Evolutionary conservation across 2,888 invertebrate genomes (phyloP), one percentile per base, ranked within the genome.

Genomic region (Leptinotarsa rubiginosa): DNA sequence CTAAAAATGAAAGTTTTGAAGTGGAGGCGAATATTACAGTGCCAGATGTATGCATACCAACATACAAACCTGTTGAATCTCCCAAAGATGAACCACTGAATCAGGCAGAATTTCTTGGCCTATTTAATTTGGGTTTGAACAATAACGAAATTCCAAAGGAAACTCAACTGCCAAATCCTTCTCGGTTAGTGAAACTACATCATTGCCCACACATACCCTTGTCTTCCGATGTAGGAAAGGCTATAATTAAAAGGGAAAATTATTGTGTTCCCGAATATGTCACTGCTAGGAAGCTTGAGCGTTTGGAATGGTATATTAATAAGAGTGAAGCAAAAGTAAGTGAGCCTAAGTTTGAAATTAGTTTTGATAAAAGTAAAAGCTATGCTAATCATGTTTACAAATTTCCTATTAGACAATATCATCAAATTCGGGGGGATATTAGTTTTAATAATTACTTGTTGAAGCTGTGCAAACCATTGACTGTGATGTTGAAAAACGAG

Each of bases 141-240:
- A 68, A 71, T 16, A 71, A 75, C 41, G 65, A 50, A 50, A 54
- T 56, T 18, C 69, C 65, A 12, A 68, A 65, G 50, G 47, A 68
- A 13, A 56, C 16, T 10, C 49, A 68, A 12, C 25, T 50, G 47
- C 69, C 75, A 69, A 75, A 69, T 22, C 25, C 3, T 47, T 59
- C 47, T 10, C 47, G 62, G 47, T n/a, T 65, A 13, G 65, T 65
- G 25, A 64, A 72, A 31, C 25, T 75, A 47, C 65, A 50, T 22
- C 69, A 75, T 20, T 72, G 75, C 47, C 75, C 68, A 15, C 65
- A 72, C 52, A 74, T 75, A n/a, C 75, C 75, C 1, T 50, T 75
- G 20, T 75, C 75, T 15, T 75, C 75, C 2, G 68, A 75, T 54
- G 22, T 75, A n/a, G 75, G 75, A 49, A 66, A 59, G 65, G 16